A percentile compares a stretch with the other conserved stretches of the same genome.
These are phyloP conservation scores for Archivesica marissinica DNA, from an alignment of 1,140 invertebrate genomes.

Conservation along the genomic window DNA sequence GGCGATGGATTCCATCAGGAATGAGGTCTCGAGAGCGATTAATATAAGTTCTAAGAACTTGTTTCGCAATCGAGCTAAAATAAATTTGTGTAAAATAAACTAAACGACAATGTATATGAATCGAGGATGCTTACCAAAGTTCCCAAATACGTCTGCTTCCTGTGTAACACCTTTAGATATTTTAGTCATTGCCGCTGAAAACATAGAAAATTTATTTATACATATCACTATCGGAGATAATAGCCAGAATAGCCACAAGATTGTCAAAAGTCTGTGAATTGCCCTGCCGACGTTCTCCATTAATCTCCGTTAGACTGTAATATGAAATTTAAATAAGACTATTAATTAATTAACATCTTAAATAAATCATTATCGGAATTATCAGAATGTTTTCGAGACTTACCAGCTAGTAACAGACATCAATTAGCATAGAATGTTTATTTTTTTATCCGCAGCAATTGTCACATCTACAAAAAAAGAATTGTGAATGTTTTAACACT, in stretches of 20 bases:
- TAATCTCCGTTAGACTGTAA: not conserved
- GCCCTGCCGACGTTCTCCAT: not conserved
- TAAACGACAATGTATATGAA: no score
- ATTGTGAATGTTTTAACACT: no score
- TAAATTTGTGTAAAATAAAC: no score
- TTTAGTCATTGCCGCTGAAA: conserved; percentile 25
- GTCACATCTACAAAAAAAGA: not conserved
- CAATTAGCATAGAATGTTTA: not conserved
- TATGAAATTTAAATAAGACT: not conserved
- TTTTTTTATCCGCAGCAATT: not conserved
- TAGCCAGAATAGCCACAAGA: no score
- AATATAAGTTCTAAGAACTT: no score
- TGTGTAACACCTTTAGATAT: not conserved
- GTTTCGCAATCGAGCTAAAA: no score
- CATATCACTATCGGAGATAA: no score
- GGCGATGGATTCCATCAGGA: no score
- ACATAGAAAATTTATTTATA: not conserved
- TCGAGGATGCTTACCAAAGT: conserved; percentile 15
- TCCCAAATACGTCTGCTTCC: conserved; percentile 46
- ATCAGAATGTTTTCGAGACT: not conserved
- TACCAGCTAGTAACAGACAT: not conserved
- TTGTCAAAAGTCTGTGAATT: not conserved
- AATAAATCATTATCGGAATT: not conserved
- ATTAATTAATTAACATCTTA: not conserved
- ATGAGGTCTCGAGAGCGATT: no score